Base-by-base conservation (phyloP, 2,113 vertebrate genomes). In the Colaptes auratus region DNA sequence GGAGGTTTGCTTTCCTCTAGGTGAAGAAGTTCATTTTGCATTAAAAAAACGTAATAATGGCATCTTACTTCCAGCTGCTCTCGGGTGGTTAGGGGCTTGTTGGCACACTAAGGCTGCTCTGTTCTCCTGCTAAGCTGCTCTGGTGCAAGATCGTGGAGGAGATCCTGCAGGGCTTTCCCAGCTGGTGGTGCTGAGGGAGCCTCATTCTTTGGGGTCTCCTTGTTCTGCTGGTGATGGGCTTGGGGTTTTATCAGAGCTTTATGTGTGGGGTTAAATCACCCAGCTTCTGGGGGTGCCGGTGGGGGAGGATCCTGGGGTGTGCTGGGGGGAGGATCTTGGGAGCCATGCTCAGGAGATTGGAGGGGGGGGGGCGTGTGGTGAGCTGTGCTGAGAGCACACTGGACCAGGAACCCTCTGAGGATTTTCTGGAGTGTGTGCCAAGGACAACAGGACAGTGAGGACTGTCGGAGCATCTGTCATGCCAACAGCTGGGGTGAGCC, bases 11-110 rank as follows among this genome's bases (percentile, higher is more conserved):
- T 93, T 95, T 94, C 88, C 92, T 93, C 52, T 63, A 96, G 95
- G 95, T 92, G 97, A 96, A 93, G 92, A 87, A 93, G 92, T 95
- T 92, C 35, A 31, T 91, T 92, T 94, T 90, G 92, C 88, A 96
- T 94, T 71, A 91, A 50, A 61, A 75, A 90, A 61, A 64, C 90
- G 58, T 6, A 64, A 82, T 31, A 61, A 92, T 46, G 76, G 74
- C 89, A 86, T 82, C 91, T 95, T 71, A 36, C 92, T 92, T 88
- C 86, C 75, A 55, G 52, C 73, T 89, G 92, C 92, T 93, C 92
- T 63, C 16, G n/a, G 89, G 93, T 46, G 42, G 94, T 88, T 18
- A 44, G 89, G 89, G 44, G 91, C 79, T 95, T 65, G 85, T 86
- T 95, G 93, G 69, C 94, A 76, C 88, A 88, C 88, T 93, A 30